phyloP scores from a whole-genome alignment of 64 coral and sea anemone species.

The Dendrophyllia cribrosa region DNA sequence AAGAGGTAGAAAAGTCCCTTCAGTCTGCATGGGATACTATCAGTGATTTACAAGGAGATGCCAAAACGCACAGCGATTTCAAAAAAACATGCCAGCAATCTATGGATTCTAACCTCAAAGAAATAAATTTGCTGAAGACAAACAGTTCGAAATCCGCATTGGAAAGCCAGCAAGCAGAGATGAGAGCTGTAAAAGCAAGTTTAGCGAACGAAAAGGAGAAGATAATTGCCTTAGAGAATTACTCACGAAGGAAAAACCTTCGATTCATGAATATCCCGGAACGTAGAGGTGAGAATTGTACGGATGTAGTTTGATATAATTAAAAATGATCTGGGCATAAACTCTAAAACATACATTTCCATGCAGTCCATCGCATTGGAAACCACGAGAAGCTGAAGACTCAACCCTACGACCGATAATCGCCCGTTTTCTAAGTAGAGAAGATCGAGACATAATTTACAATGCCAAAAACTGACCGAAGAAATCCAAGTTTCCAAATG shows the following conservation, averaged over 20 bases:
- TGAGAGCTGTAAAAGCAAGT: not conserved
- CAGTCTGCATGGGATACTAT: not conserved
- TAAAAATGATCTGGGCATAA: too few relatives aligned
- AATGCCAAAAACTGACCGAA: not conserved
- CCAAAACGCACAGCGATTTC: slow-evolving; percentile 16
- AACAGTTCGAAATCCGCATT: not conserved
- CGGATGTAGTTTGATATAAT: not conserved
- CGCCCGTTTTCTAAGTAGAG: too few relatives aligned
- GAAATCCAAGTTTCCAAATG: not conserved
- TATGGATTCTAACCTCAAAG: not conserved
- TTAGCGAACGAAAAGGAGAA: not conserved
- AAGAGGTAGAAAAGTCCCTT: slow-evolving; percentile 7
- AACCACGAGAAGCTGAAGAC: not conserved
- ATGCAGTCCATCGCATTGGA: not conserved
- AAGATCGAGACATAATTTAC: not conserved
- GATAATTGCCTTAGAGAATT: not conserved
- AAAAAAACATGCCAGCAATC: slow-evolving; percentile 2
- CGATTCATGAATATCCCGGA: not conserved
- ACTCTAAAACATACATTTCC: not conserved
- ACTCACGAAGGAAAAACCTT: not conserved
- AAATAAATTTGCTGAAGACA: slow-evolving; percentile 1
- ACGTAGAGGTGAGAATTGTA: not conserved
- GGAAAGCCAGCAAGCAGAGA: not conserved
- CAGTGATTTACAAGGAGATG: not conserved
- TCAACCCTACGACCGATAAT: too few relatives aligned